These are phyloP conservation scores for Lasioglossum figueresi DNA, from an alignment of 2,888 invertebrate species.

Conservation along the genomic window DNA sequence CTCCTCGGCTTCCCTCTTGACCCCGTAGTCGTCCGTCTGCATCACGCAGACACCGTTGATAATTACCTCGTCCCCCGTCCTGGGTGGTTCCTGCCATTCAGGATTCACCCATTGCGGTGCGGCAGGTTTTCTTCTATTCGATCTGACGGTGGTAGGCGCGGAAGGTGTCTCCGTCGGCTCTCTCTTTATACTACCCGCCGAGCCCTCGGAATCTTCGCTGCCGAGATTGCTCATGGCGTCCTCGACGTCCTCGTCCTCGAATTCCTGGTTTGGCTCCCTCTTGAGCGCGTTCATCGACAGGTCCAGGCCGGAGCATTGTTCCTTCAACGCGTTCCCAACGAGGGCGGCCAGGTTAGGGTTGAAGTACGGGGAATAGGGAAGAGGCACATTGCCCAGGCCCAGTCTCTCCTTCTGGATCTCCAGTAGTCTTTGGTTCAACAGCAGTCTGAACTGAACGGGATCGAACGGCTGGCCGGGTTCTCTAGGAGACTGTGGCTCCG, in stretches of 20 bases:
- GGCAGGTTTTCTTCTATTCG: slow-evolving; percentile 95
- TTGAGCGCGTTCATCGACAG: slow-evolving; percentile 93
- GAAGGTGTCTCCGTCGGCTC: slow-evolving; percentile 79
- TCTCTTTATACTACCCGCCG: slow-evolving; percentile 81
- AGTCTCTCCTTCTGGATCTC: slow-evolving; percentile 94
- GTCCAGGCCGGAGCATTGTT: slow-evolving; percentile 93
- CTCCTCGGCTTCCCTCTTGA: slow-evolving; percentile 86
- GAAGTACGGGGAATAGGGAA: slow-evolving; percentile 91
- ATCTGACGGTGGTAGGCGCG: slow-evolving; percentile 84
- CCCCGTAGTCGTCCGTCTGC: slow-evolving; percentile 91
- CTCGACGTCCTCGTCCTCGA: slow-evolving; percentile 88
- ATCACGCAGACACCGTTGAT: slow-evolving; percentile 97
- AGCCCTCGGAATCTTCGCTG: slow-evolving; percentile 87
- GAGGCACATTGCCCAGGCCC: slow-evolving; percentile 90
- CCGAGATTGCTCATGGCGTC: slow-evolving; percentile 91
- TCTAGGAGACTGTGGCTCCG: slow-evolving; percentile 90
- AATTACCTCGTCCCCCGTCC: slow-evolving; percentile 90
- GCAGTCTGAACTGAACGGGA: slow-evolving; percentile 94
- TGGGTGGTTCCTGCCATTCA: slow-evolving; percentile 90
- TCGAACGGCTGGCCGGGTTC: slow-evolving; percentile 94
- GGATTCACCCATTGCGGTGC: slow-evolving; percentile 99
- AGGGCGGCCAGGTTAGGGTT: slow-evolving; percentile 91
- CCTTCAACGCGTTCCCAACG: slow-evolving; percentile 90
- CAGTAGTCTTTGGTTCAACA: slow-evolving; percentile 94
- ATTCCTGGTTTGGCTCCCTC: slow-evolving; percentile 91